phyloP scores from a whole-genome alignment of 2,888 invertebrate species.

The Drosophila sordidula region DNA sequence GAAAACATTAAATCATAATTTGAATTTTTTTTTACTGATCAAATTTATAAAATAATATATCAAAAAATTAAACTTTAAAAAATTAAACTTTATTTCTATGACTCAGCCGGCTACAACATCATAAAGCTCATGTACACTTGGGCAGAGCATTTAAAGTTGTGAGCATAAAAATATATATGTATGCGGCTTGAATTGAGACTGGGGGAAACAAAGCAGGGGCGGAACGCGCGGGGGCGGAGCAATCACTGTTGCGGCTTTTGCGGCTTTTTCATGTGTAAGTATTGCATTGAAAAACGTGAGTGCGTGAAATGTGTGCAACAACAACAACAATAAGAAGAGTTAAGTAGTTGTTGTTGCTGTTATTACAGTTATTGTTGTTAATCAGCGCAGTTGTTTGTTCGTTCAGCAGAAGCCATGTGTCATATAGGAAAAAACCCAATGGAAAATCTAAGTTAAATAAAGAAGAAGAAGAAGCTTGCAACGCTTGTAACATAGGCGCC shows the following conservation, averaged over 20 bases:
- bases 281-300: constrained; percentile 78
- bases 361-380: constrained; percentile 54
- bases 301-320: constrained; percentile 66
- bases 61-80: too few species aligned
- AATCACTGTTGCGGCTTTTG: constrained; percentile 25
- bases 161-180: constrained; percentile 33
- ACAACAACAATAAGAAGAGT: constrained; percentile 22
- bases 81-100: too few species aligned
- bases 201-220: too few species aligned
- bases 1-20: neutral
- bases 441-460: neutral
- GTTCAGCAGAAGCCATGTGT: constrained; percentile 16
- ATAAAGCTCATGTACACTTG: too few species aligned
- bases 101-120: too few species aligned
- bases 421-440: constrained; percentile 11
- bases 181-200: neutral
- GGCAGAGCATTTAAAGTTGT: too few species aligned
- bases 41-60: too few species aligned
- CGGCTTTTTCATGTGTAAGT: constrained; percentile 33
- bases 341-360: constrained; percentile 26
- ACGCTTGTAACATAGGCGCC: neutral
- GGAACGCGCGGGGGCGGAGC: neutral
- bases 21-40: neutral
- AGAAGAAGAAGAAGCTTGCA: neutral
- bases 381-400: constrained; percentile 42